phyloP scores from a whole-genome alignment of 2,888 invertebrate genomes.

The Cantharis lateralis region DNA sequence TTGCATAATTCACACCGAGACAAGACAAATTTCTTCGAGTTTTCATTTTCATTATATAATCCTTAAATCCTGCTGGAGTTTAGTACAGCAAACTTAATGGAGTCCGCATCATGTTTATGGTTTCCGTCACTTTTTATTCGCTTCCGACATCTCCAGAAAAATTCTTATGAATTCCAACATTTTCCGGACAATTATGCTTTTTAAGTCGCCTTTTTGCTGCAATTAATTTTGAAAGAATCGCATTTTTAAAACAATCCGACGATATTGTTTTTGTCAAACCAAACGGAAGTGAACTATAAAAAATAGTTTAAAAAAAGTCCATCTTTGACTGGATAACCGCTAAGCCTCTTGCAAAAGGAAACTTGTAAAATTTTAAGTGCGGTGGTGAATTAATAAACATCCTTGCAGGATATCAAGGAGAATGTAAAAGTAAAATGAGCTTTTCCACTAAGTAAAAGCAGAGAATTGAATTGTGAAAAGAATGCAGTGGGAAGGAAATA shows the following conservation, averaged over 20 bases:
- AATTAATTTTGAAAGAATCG: conserved; percentile 10
- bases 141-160: conserved; percentile 34
- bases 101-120: conserved; percentile 49
- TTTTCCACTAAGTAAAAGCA: not conserved
- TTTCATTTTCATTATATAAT: conserved; percentile 52
- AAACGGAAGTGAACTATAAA: no score
- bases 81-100: conserved; percentile 49
- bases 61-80: conserved; percentile 42
- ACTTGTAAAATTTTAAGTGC: not conserved
- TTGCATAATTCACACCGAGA: conserved; percentile 54
- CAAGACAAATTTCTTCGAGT: conserved; percentile 54
- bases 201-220: conserved; percentile 17
- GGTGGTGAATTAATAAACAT: not conserved
- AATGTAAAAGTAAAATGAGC: not conserved
- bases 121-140: conserved; percentile 45
- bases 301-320: no score
- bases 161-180: conserved; percentile 27
- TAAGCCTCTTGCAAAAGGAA: not conserved
- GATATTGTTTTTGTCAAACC: no score
- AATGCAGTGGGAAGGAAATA: not conserved
- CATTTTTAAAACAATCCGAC: no score
- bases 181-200: conserved; percentile 29
- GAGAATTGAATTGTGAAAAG: not conserved
- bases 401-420: not conserved
- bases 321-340: no score